Percentiles rank a stretch among this genome's conserved stretches.
Conservation (phyloP, 1,140 invertebrate genomes). For the Drosophila insularis region DNA sequence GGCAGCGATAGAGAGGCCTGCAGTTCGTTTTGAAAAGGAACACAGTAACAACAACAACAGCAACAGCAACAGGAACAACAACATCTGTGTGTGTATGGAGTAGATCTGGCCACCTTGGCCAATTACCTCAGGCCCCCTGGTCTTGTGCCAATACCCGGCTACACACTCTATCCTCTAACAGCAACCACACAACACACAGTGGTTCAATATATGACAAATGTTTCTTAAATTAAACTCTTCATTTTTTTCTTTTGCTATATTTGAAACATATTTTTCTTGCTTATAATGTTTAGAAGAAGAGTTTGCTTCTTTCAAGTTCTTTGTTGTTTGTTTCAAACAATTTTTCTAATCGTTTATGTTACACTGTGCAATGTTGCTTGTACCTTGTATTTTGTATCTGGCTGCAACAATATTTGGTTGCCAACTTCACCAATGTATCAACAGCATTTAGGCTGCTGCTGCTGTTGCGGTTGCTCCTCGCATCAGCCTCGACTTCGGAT, state of each 20-base stretch:
- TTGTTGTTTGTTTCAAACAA: too few species aligned
- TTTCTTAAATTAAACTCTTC: too few species aligned
- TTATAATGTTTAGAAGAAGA: too few species aligned
- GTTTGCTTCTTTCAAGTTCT: too few species aligned
- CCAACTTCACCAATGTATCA: conserved; percentile 73
- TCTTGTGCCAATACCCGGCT: conserved; percentile 1
- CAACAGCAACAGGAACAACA: neutral
- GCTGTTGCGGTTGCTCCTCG: conserved; percentile 30
- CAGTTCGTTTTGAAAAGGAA: conserved; percentile 24
- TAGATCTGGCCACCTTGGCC: conserved; percentile 43
- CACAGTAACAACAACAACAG: neutral
- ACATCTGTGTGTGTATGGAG: conserved; percentile 10
- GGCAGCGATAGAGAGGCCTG: conserved; percentile 55
- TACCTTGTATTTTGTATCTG: conserved; percentile 54
- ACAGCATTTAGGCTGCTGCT: conserved; percentile 68
- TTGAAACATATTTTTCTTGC: too few species aligned
- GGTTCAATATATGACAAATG: neutral
- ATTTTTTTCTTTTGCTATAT: neutral
- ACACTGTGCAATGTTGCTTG: conserved; percentile 2
- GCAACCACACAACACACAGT: conserved; percentile 16
- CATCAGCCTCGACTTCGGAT: conserved; percentile 28
- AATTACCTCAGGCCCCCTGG: conserved; percentile 47
- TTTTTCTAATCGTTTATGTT: neutral
- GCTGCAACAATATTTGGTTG: conserved; percentile 78
- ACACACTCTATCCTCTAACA: neutral